Evolutionary conservation across 2,797 vertebrate genomes (phyloP).

Genomic region (Mallotus villosus): DNA sequence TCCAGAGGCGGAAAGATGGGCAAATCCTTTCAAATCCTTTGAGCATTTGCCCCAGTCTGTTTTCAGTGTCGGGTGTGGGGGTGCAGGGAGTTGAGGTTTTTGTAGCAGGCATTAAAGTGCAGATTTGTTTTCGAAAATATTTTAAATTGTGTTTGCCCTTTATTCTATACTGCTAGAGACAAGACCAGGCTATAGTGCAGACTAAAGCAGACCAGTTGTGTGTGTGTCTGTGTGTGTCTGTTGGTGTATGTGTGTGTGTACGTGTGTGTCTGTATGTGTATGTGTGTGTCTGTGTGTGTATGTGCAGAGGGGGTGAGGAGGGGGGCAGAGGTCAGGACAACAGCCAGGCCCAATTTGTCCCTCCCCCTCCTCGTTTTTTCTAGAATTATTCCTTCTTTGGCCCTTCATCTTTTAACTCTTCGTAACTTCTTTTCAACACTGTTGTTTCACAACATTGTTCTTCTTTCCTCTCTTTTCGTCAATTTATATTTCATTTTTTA

Average conservation of each 20-base stretch:
- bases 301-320: conserved; percentile 12
- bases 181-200: too few relatives aligned
- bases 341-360: conserved; percentile 42
- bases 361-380: conserved; percentile 40
- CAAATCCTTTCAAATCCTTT: background rate
- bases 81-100: background rate
- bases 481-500: conserved; percentile 24
- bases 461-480: conserved; percentile 5
- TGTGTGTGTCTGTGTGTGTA: background rate
- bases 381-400: conserved; percentile 31
- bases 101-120: background rate
- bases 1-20: too few relatives aligned
- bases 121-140: too few relatives aligned
- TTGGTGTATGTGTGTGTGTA: background rate
- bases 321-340: conserved; percentile 29
- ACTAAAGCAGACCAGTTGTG: too few relatives aligned
- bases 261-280: background rate
- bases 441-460: background rate
- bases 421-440: conserved; percentile 26
- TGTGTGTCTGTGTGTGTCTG: background rate
- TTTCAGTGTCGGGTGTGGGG: background rate
- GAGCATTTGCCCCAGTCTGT: background rate
- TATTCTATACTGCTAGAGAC: too few relatives aligned
- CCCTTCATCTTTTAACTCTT: conserved; percentile 23
- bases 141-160: too few relatives aligned